Base-by-base conservation (phyloP, 2,797 vertebrate genomes). In the Sphenodon punctatus region DNA sequence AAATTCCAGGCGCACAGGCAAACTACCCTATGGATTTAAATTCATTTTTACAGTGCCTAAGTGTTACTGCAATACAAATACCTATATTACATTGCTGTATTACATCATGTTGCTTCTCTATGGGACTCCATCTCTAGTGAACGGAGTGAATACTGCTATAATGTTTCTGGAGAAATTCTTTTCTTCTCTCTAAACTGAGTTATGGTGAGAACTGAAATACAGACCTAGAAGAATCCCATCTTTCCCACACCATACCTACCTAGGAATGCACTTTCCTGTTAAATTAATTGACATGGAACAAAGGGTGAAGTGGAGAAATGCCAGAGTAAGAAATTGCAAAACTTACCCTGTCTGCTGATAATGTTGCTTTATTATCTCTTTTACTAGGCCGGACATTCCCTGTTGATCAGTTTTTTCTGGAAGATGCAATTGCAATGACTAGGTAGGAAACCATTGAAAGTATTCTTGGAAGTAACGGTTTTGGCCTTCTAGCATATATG, bases 401-500 rank as follows among this genome's bases (percentile, higher is more conserved):
- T 25, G 98, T 99, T 53, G 97, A 99, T 87, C 98, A 99, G 85
- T 98, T 97, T 91, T 99, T 99, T 81, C 96, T 99, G 60, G 99
- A 99, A 93, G 98, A 99, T 86, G 98, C 97, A 66, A 95, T 99
- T 60, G 92, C 95, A 76, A 95, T 97, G 95, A 97, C 98, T 4
- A 95, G 96, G 99, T 99, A 94, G 92, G 89, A 48, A 77, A 72
- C 49, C 23, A 43, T 30, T 39, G 19, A 9, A 23, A 1, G 7
- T 3, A 0, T 61, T 84, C n/a, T 71, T 30, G 17, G 13, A n/a
- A 78, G 3, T n/a, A 15, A 84, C 41, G 85, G 32, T 51, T 78
- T 53, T 67, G 36, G 53, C 49, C 8, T 42, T 32, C 34, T 58
- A 17, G 10, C 68, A 0, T n/a, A 66, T 63, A 43, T 32, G 56